phyloP scores from a whole-genome alignment of 2,888 invertebrate genomes.

The Tipula confusa region DNA sequence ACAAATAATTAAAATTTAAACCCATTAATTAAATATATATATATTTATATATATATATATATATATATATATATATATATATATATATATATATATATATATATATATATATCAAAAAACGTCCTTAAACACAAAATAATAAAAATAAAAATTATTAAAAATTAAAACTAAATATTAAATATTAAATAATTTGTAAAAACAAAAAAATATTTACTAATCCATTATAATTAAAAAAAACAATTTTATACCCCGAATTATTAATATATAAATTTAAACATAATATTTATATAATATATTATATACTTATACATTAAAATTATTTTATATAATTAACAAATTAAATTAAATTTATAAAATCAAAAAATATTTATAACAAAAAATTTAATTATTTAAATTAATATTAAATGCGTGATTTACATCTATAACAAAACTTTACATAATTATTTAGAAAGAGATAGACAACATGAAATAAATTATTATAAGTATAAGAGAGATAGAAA shows the following conservation, averaged over 20 bases:
- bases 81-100: too few relatives aligned
- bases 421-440: neutral
- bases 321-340: neutral
- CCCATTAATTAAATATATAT: neutral
- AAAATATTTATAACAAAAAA: neutral
- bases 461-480: too few relatives aligned
- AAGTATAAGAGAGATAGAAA: too few relatives aligned
- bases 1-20: neutral
- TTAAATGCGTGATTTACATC: neutral
- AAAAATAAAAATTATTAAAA: neutral
- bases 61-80: too few relatives aligned
- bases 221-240: neutral
- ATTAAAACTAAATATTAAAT: neutral
- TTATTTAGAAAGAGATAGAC: neutral
- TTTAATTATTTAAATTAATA: neutral
- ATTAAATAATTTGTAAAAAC: neutral
- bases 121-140: slow-evolving; percentile 26
- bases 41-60: too few relatives aligned
- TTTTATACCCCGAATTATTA: slow-evolving; percentile 29
- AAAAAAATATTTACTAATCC: neutral
- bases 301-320: neutral
- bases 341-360: neutral
- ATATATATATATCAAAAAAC: slow-evolving; percentile 29
- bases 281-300: neutral
- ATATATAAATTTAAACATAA: neutral